Conservation (phyloP, 2,797 vertebrate genomes). For the Hipposideros larvatus region DNA sequence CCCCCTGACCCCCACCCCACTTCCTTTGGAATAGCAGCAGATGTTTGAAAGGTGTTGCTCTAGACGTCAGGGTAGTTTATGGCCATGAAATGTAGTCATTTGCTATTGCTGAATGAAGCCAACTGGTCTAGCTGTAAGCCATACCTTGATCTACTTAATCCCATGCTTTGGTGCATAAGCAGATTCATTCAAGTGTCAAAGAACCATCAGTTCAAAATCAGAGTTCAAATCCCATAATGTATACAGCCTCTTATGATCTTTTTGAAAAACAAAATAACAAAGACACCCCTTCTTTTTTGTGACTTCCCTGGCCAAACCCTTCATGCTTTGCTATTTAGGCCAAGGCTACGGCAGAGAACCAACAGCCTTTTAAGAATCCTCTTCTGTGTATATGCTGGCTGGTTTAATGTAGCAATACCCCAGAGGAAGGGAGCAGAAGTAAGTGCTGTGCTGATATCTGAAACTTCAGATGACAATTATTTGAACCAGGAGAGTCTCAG, state of each 20-base stretch:
- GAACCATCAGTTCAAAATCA: constrained; percentile 45
- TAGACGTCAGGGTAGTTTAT: constrained; percentile 8
- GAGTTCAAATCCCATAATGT: not conserved
- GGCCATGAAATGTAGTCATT: not conserved
- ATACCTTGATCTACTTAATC: constrained; percentile 36
- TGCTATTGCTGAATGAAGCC: constrained; percentile 37
- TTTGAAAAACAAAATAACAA: constrained; percentile 23
- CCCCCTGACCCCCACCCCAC: not conserved
- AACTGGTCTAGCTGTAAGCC: not conserved
- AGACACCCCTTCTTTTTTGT: not conserved
- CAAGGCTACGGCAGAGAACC: not conserved
- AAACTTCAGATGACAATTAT: not conserved
- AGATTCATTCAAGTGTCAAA: constrained; percentile 28
- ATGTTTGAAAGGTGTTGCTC: constrained; percentile 70
- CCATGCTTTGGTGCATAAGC: not conserved
- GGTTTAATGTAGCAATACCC: not conserved
- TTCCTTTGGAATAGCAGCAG: constrained; percentile 38
- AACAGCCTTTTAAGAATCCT: not conserved
- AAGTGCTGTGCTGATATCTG: not conserved
- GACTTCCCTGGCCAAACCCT: not conserved
- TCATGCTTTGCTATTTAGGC: not conserved
- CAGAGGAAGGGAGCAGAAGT: not conserved
- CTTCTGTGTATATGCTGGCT: not conserved
- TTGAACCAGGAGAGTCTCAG: not conserved
- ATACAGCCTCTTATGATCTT: constrained; percentile 3